phyloP scores from a whole-genome alignment of 2,797 vertebrate genomes.

The Menidia menidia region DNA sequence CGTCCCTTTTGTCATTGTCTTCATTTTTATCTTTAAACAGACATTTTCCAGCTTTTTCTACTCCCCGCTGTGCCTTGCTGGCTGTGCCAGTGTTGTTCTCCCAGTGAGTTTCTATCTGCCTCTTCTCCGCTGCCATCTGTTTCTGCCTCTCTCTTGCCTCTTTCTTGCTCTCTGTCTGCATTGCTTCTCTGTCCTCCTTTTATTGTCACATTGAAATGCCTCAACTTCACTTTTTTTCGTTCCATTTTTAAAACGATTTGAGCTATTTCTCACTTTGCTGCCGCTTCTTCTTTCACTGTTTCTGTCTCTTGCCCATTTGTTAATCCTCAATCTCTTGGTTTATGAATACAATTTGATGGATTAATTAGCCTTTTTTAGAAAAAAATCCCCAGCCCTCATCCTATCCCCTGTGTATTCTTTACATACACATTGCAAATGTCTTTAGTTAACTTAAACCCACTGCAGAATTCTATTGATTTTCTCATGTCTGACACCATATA shows the following conservation, averaged over 20 bases:
- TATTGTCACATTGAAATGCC: conserved; percentile 42
- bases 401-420: conserved; percentile 16
- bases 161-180: conserved; percentile 23
- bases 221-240: conserved; percentile 31
- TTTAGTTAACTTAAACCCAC: conserved; percentile 17
- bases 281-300: conserved; percentile 1
- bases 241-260: not conserved
- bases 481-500: conserved; percentile 42
- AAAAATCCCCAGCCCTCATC: conserved; percentile 24
- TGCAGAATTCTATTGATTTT: conserved; percentile 47
- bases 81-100: conserved; percentile 65
- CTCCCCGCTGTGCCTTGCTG: conserved; percentile 60
- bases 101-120: conserved; percentile 70
- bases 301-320: conserved; percentile 1
- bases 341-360: conserved; percentile 43
- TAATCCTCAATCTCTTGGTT: conserved; percentile 9
- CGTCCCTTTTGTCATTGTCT: conserved; percentile 35
- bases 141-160: conserved; percentile 48
- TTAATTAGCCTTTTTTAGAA: conserved; percentile 45
- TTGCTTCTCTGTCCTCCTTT: conserved; percentile 38
- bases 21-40: conserved; percentile 51
- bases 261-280: conserved; percentile 17
- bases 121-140: conserved; percentile 72
- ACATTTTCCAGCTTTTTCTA: conserved; percentile 63
- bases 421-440: conserved; percentile 26